Evolutionary conservation across 2,113 vertebrate genomes (phyloP).

Genomic region (Egretta garzetta): DNA sequence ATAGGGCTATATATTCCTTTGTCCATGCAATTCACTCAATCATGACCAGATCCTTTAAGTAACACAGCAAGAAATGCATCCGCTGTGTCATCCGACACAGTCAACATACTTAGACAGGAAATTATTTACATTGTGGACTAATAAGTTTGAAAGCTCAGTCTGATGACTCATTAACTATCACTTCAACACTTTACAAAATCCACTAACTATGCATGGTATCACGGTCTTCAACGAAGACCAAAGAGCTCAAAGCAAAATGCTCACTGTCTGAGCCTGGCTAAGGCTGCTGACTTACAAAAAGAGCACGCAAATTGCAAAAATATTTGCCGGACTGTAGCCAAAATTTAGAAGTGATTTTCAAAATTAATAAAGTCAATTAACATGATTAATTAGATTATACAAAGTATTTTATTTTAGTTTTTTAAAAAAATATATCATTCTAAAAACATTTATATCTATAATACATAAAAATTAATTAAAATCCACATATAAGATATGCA

Average conservation of each 20-base stretch:
- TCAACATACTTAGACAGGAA: background rate
- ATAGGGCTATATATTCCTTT: background rate
- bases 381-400: background rate
- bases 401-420: conserved; percentile 29
- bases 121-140: background rate
- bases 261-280: background rate
- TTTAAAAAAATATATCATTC: background rate
- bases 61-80: background rate
- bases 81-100: background rate
- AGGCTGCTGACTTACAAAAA: background rate
- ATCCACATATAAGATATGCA: background rate
- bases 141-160: background rate
- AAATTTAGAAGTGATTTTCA: background rate
- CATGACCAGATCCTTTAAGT: background rate
- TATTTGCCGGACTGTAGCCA: background rate
- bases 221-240: background rate
- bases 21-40: background rate
- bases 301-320: background rate
- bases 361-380: background rate
- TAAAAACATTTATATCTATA: background rate
- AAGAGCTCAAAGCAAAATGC: background rate
- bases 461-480: background rate
- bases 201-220: background rate
- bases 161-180: background rate
- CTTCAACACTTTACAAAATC: background rate